phyloP scores from a whole-genome alignment of 2,888 invertebrate genomes.

The Hemicrepidius hirtus region DNA sequence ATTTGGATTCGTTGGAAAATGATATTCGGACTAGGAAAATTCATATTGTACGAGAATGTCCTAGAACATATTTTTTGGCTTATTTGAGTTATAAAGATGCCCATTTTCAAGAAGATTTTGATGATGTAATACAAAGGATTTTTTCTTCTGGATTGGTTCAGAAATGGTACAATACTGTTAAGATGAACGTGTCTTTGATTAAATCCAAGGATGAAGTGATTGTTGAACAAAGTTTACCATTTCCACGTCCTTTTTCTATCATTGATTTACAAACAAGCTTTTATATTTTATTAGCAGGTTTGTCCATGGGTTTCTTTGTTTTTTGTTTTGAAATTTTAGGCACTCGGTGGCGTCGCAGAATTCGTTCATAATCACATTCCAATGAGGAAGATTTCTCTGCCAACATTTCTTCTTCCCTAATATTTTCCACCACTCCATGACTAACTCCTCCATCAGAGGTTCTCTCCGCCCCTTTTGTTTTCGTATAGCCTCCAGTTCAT shows the following conservation, averaged over 20 bases:
- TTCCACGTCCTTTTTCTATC: constrained; percentile 67
- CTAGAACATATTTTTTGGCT: constrained; percentile 68
- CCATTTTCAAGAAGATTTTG: constrained; percentile 64
- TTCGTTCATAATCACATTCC: no score
- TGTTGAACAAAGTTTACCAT: constrained; percentile 45
- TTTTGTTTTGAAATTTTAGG: background rate
- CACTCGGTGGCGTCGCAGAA: no score
- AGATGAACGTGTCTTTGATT: constrained; percentile 60
- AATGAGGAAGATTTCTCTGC: no score
- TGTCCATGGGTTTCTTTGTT: constrained; percentile 55
- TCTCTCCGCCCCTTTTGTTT: no score
- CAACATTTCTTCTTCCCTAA: no score
- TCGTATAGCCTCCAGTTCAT: no score
- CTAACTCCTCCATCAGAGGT: no score
- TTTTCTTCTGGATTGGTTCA: constrained; percentile 66
- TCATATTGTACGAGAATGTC: constrained; percentile 70
- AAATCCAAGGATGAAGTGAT: background rate
- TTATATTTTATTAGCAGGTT: constrained; percentile 66
- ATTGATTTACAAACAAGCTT: constrained; percentile 69
- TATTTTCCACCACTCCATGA: no score
- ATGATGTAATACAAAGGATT: constrained; percentile 64
- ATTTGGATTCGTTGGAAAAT: constrained; percentile 43
- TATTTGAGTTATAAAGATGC: constrained; percentile 67
- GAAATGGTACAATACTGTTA: constrained; percentile 67
- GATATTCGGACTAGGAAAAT: background rate